Base-by-base conservation (phyloP, 2,888 invertebrate genomes). In the Cosmia trapezina region DNA sequence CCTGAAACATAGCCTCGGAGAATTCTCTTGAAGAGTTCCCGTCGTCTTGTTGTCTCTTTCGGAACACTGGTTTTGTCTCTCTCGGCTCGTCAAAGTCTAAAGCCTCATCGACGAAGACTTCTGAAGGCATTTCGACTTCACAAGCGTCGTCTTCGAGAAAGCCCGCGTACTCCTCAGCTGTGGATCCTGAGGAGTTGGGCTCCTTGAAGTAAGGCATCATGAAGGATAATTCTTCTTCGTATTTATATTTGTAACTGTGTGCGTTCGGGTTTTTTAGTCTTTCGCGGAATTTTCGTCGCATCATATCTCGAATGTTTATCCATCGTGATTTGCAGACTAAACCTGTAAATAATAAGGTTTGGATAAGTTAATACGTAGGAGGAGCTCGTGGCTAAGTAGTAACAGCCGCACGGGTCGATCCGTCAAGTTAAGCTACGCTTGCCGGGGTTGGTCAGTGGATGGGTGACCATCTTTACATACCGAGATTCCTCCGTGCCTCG, bases 271-370 rank as follows among this genome's bases (percentile, higher is more conserved):
- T 91, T 17, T 91, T 89, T 0, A 92, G 83, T 0, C 95, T 89
- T 9, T 93, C 92, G 1, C 92, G 89, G 45, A 94, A 87, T 78
- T 92, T 94, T 2, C 94, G 87, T 0, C 95, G 90, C 94, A 95
- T 93, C 94, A 94, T 94, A 53, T 96, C 95, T 1, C 96, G 80
- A 22, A 96, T 95, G 87, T 95, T 95, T 33, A 94, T 90, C 95
- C 95, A 96, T 66, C 95, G 86, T 0, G 92, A 88, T 86, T 94
- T 95, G 89, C 94, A 95, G 3, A 91, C 81, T n/a, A 86, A 80
- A 0, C 93, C 95, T 95, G 91, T 11, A 91, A 67, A 49, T 14
- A 51, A 64, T 41, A 57, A 47, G 33, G 41, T 41, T 65, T 41
- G 5, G 45, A 33, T 45, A 0, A 37, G 11, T 72, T 49, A 22